Evolutionary conservation across 2,797 vertebrate genomes (phyloP).

Genomic region (Dermochelys coriacea): DNA sequence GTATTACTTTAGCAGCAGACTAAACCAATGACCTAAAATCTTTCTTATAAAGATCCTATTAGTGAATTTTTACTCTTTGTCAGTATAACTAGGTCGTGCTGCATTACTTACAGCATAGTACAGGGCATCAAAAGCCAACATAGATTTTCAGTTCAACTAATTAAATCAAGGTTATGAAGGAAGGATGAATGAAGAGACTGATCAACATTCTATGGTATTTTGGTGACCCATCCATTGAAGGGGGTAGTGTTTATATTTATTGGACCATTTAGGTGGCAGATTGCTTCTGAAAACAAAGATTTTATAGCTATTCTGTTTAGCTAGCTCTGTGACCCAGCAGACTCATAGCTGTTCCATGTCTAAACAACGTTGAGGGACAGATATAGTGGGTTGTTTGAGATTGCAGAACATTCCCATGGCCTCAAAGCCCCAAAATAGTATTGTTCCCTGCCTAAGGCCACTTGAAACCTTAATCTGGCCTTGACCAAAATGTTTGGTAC

Average conservation of each 20-base stretch:
- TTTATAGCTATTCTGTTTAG: conserved; percentile 24
- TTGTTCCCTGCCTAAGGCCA: conserved; percentile 45
- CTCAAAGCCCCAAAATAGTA: conserved; percentile 39
- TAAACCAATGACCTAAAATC: background rate
- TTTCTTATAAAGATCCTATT: background rate
- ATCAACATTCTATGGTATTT: background rate
- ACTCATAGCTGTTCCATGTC: background rate
- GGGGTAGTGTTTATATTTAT: background rate
- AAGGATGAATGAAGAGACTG: background rate
- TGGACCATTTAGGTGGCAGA: background rate
- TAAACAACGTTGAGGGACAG: conserved; percentile 30
- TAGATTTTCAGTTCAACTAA: background rate
- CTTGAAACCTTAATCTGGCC: conserved; percentile 48
- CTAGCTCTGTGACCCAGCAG: background rate
- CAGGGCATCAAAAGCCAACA: background rate
- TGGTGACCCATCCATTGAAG: background rate
- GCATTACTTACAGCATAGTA: background rate
- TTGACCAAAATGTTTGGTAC: conserved; percentile 40
- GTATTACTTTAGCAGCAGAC: background rate
- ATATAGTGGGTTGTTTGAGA: background rate
- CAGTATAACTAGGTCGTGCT: background rate
- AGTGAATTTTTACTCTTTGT: background rate
- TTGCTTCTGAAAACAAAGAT: background rate
- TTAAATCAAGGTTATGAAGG: conserved; percentile 25
- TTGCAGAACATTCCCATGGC: conserved; percentile 65